Evolutionary conservation across 2,113 vertebrate species (phyloP).

Genomic region (Phodopus roborovskii): DNA sequence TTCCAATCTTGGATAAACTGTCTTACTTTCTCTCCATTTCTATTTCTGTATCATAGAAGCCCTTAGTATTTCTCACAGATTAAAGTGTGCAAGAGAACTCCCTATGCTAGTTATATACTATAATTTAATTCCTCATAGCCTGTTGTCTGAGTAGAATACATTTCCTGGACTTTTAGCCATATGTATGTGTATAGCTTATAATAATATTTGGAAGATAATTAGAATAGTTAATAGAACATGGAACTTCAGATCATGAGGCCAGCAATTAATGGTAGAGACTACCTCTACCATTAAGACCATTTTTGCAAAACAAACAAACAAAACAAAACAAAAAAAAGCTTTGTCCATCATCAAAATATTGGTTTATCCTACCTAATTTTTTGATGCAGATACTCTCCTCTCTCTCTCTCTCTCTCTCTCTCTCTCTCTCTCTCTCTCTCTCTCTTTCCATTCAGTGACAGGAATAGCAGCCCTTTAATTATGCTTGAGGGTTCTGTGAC

Average conservation of each 20-base stretch:
- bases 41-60: not conserved
- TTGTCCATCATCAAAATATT: not conserved
- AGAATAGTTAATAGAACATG: not conserved
- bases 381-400: not conserved
- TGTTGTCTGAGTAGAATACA: not conserved
- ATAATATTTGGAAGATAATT: not conserved
- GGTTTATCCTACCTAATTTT: not conserved
- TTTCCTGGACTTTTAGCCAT: not conserved
- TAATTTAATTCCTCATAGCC: not conserved
- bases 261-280: not conserved
- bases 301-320: not conserved
- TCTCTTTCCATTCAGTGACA: not conserved
- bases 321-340: not conserved
- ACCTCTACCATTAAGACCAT: not conserved
- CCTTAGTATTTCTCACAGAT: not conserved
- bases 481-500: not conserved
- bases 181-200: not conserved
- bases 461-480: not conserved
- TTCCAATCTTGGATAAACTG: not conserved
- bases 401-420: too few relatives aligned
- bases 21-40: not conserved
- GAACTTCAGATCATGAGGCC: not conserved
- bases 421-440: too few relatives aligned
- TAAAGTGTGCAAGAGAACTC: not conserved
- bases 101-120: not conserved